Evolutionary conservation across 2,113 vertebrate genomes (phyloP), one percentile per base, ranked within the genome.

Genomic region (Datnioides undecimradiatus): DNA sequence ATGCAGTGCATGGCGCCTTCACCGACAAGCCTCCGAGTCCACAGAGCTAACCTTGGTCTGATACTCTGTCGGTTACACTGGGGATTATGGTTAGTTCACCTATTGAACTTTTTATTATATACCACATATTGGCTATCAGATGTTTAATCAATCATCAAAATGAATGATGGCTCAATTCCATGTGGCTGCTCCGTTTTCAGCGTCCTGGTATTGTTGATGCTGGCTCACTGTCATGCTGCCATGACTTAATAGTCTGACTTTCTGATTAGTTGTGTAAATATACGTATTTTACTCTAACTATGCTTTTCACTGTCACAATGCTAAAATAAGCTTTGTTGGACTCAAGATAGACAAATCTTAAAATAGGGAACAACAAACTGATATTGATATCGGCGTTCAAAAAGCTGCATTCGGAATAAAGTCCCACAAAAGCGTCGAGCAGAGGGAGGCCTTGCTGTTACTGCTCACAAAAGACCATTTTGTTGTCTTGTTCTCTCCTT

Each of bases 401-500:
- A 79, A 73, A 45, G n/a, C 55, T 58, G 21, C 25, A 40, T 52
- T 76, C 36, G 31, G 25, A 51, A 29, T 62, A 41, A 67, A 78
- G 38, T 72, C 25, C 73, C 13, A 12, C 29, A 69, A 70, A 72
- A 48, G 36, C 16, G 2, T 9, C 0, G 3, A 83, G 23, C 51
- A 48, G 72, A 76, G 21, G 55, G 57, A 80, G 65, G 52, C 79
- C 57, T 78, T n/a, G 29, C 41, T 65, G 65, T 41, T 63, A 33
- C 19, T 43, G 13, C 63, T 81, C 59, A 83, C 49, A 52, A 68
- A 88, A 87, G 69, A 41, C 55, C 57, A 48, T 73, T 84, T 82
- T 48, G 27, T 69, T 58, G 73, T 57, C 27, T 36, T 34, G 34
- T 51, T 73, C 25, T 68, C 49, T 40, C 0, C 66, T 54, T 60